Conservation (phyloP, 2,113 vertebrate genomes). For the Syngnathoides biaculeatus region DNA sequence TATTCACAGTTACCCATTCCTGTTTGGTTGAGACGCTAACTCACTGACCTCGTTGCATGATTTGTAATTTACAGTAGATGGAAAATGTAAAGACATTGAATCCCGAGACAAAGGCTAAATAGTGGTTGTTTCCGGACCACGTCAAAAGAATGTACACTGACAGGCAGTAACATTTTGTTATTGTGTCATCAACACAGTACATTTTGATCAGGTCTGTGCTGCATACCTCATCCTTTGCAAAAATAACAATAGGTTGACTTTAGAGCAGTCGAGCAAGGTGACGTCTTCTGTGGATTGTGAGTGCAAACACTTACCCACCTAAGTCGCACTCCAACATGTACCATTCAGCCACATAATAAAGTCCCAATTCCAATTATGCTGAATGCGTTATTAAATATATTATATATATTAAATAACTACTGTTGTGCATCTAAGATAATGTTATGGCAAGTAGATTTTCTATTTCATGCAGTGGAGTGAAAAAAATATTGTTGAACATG, state of each 20-base stretch:
- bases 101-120: background rate
- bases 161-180: background rate
- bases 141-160: too few species aligned
- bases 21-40: background rate
- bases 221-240: background rate
- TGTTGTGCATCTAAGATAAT: too few species aligned
- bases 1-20: background rate
- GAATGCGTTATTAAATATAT: background rate
- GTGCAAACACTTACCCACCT: background rate
- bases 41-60: background rate
- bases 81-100: background rate
- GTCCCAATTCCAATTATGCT: background rate
- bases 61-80: background rate
- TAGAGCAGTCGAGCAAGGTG: background rate
- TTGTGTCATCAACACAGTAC: too few species aligned
- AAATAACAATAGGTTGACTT: background rate
- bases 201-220: background rate
- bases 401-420: background rate
- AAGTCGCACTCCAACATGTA: background rate
- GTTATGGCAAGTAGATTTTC: background rate
- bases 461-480: background rate
- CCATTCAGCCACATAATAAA: background rate
- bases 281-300: constrained; percentile 1
- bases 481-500: background rate
- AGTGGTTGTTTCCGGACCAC: too few species aligned